Conservation (phyloP, 1,140 invertebrate genomes). For the Drosophila sp. region DNA sequence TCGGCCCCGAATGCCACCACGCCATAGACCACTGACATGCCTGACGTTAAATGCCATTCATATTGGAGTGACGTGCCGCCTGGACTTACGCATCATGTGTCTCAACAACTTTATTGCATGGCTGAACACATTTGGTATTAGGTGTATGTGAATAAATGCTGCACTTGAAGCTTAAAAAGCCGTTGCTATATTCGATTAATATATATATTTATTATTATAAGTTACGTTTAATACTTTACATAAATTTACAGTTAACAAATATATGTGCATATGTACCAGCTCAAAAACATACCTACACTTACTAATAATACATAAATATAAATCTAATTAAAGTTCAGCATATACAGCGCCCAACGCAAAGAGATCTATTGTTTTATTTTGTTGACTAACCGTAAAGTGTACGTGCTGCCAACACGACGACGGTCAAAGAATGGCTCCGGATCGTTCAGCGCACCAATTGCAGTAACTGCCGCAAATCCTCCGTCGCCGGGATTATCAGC, state of each 20-base stretch:
- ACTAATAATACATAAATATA: slow-evolving; percentile 3
- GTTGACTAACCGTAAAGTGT: slow-evolving; percentile 78
- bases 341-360: slow-evolving; percentile 28
- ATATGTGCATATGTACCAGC: slow-evolving; percentile 9
- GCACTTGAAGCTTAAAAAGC: background rate
- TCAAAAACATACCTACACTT: slow-evolving; percentile 15
- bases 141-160: too few relatives aligned
- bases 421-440: slow-evolving; percentile 82
- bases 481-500: slow-evolving; percentile 75
- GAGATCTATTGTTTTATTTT: slow-evolving; percentile 74
- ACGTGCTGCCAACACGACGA: slow-evolving; percentile 85
- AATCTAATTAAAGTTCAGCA: slow-evolving; percentile 50
- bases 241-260: slow-evolving; percentile 33
- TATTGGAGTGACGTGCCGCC: too few relatives aligned
- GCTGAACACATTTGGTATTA: too few relatives aligned
- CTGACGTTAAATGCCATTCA: too few relatives aligned
- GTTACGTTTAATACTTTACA: slow-evolving; percentile 22
- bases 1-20: too few relatives aligned
- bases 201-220: slow-evolving; percentile 31
- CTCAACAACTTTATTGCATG: too few relatives aligned
- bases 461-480: slow-evolving; percentile 86
- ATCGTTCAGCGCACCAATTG: slow-evolving; percentile 79
- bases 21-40: too few relatives aligned
- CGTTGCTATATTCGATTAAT: slow-evolving; percentile 17
- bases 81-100: too few relatives aligned